phyloP scores from a whole-genome alignment of 2,888 invertebrate genomes.

The Melolontha melolontha region DNA sequence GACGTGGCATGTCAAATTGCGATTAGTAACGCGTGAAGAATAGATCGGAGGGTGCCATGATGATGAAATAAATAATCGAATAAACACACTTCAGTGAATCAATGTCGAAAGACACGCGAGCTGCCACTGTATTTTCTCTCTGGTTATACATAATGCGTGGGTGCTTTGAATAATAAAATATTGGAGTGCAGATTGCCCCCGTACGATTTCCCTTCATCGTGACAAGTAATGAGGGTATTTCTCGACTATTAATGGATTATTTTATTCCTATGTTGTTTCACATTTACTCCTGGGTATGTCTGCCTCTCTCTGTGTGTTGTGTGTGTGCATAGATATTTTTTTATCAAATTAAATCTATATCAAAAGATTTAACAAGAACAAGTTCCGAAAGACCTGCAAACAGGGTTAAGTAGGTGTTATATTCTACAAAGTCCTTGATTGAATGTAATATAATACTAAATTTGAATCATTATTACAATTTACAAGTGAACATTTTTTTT shows the following conservation, averaged over 20 bases:
- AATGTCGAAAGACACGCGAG: constrained; percentile 62
- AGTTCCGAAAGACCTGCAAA: too few relatives aligned
- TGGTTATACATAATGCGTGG: constrained; percentile 22
- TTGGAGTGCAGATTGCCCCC: constrained; percentile 27
- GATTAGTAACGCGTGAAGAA: constrained; percentile 64
- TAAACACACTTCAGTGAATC: constrained; percentile 63
- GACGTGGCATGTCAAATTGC: constrained; percentile 64
- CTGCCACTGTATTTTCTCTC: constrained; percentile 51
- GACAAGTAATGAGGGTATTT: constrained; percentile 27
- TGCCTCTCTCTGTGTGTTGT: too few relatives aligned
- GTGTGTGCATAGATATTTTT: too few relatives aligned
- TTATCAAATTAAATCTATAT: too few relatives aligned
- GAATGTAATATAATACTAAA: too few relatives aligned
- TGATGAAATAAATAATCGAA: constrained; percentile 65
- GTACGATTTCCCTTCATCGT: constrained; percentile 3
- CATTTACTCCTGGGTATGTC: too few relatives aligned
- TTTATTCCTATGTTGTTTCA: constrained; percentile 5
- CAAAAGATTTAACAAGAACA: too few relatives aligned
- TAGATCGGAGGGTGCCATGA: constrained; percentile 56
- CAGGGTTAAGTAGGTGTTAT: too few relatives aligned
- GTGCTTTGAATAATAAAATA: constrained; percentile 38
- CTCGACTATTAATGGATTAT: constrained; percentile 20
- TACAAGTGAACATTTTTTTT: too few relatives aligned
- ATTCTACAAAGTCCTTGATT: too few relatives aligned
- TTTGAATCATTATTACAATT: too few relatives aligned